Evolutionary conservation across 2,888 invertebrate species (phyloP).

Genomic region (Eretmocerus hayati): DNA sequence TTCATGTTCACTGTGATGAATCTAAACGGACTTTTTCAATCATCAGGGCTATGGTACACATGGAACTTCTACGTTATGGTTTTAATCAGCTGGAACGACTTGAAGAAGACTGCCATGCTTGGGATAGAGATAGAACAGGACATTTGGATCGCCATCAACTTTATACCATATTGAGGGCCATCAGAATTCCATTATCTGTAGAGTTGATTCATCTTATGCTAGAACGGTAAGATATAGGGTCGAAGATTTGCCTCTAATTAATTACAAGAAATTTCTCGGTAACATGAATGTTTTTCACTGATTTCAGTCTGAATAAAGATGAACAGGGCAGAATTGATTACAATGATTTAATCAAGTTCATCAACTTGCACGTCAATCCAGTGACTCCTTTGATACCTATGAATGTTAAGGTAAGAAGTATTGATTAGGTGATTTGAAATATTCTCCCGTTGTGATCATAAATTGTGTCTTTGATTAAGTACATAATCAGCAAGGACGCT

Average conservation of each 20-base stretch:
- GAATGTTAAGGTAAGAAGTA: slow-evolving; percentile 47
- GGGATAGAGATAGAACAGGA: slow-evolving; percentile 54
- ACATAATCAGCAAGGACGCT: too few species aligned
- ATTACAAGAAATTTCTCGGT: not conserved
- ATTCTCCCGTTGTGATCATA: not conserved
- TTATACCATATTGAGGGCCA: slow-evolving; percentile 61
- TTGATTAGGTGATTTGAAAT: not conserved
- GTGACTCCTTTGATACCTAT: slow-evolving; percentile 49
- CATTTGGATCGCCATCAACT: slow-evolving; percentile 54
- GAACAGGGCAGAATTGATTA: slow-evolving; percentile 60
- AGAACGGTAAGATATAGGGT: slow-evolving; percentile 54
- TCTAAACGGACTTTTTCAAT: too few species aligned
- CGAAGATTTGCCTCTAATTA: not conserved
- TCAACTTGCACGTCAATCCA: slow-evolving; percentile 60
- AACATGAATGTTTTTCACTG: not conserved
- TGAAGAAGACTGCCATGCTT: slow-evolving; percentile 54
- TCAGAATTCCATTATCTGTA: slow-evolving; percentile 61
- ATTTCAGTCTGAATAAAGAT: slow-evolving; percentile 57
- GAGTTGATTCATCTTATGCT: slow-evolving; percentile 66
- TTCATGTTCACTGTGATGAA: too few species aligned
- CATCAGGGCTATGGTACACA: slow-evolving; percentile 65
- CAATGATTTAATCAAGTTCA: slow-evolving; percentile 62
- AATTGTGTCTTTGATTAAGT: too few species aligned
- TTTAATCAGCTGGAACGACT: slow-evolving; percentile 65
- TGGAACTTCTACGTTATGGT: slow-evolving; percentile 62